These are phyloP conservation scores for Caenorhabditis sulstoni DNA, from an alignment of 2,888 invertebrate genomes.

Conservation along the genomic window DNA sequence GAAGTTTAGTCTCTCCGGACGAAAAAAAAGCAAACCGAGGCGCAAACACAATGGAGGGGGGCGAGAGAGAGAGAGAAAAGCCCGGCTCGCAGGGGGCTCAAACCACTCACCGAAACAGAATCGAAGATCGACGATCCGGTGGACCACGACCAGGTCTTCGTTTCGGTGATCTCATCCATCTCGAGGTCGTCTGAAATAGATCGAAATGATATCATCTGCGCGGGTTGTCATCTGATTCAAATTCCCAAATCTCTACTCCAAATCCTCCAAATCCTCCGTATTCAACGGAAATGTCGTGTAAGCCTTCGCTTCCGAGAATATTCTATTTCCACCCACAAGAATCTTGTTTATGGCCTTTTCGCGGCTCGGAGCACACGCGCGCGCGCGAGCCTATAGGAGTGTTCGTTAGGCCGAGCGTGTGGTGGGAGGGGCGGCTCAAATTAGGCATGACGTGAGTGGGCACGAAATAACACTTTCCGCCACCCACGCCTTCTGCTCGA, in stretches of 20 bases:
- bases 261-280: slow-evolving; percentile 1
- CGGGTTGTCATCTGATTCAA: too few species aligned
- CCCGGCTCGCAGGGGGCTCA: too few species aligned
- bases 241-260: neutral
- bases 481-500: slow-evolving; percentile 15
- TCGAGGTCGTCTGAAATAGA: slow-evolving; percentile 51
- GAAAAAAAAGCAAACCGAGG: slow-evolving; percentile 1
- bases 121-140: slow-evolving; percentile 56
- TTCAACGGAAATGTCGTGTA: too few species aligned
- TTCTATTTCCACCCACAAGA: slow-evolving; percentile 1
- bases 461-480: slow-evolving; percentile 30
- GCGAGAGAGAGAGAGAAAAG: slow-evolving; percentile 10
- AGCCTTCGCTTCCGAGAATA: neutral
- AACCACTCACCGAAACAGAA: slow-evolving; percentile 53
- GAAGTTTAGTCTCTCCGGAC: slow-evolving; percentile 50
- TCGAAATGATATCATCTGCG: slow-evolving; percentile 15
- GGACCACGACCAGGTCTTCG: slow-evolving; percentile 60
- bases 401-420: slow-evolving; percentile 25
- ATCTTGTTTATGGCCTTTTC: slow-evolving; percentile 41
- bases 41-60: neutral
- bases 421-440: slow-evolving; percentile 21
- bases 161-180: slow-evolving; percentile 38
- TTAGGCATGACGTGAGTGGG: slow-evolving; percentile 42
- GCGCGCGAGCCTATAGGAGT: slow-evolving; percentile 11
- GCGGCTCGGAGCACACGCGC: slow-evolving; percentile 5